phyloP scores from a whole-genome alignment of 2,888 invertebrate species.

The Ferrisia virgata region DNA sequence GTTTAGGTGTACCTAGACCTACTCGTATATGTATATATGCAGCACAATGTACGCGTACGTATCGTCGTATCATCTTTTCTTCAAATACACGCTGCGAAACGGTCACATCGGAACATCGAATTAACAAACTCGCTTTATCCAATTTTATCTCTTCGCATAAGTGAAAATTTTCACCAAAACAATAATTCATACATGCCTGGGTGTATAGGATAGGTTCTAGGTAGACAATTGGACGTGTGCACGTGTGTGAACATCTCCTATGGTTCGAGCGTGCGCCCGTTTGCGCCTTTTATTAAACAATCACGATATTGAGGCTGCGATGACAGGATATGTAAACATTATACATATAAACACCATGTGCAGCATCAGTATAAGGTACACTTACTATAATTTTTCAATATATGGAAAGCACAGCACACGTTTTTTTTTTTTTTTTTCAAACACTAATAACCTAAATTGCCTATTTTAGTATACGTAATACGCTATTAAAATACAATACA shows the following conservation, averaged over 20 bases:
- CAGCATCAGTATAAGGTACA: not conserved
- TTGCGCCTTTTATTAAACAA: not conserved
- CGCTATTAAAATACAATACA: slow-evolving; percentile 2
- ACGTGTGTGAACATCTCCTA: not conserved
- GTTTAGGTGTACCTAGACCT: too few relatives aligned
- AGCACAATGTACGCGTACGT: not conserved
- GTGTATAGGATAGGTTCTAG: too few relatives aligned
- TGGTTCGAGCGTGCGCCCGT: not conserved
- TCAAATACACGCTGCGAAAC: not conserved
- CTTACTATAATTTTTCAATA: too few relatives aligned
- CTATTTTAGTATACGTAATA: not conserved
- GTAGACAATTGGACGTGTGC: not conserved
- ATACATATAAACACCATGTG: not conserved
- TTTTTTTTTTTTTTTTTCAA: too few relatives aligned
- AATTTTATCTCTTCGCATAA: not conserved
- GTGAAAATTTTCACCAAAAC: slow-evolving; percentile 9
- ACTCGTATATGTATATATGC: too few relatives aligned
- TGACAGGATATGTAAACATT: not conserved
- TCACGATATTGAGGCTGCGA: not conserved
- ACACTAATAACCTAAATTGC: slow-evolving; percentile 14
- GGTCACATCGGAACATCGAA: not conserved
- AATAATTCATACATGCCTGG: not conserved
- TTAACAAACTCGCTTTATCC: not conserved
- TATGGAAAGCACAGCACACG: not conserved
- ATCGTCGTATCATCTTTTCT: not conserved